These are phyloP conservation scores for Eolophus roseicapilla DNA, from an alignment of 2,113 vertebrate genomes.

Conservation along the genomic window DNA sequence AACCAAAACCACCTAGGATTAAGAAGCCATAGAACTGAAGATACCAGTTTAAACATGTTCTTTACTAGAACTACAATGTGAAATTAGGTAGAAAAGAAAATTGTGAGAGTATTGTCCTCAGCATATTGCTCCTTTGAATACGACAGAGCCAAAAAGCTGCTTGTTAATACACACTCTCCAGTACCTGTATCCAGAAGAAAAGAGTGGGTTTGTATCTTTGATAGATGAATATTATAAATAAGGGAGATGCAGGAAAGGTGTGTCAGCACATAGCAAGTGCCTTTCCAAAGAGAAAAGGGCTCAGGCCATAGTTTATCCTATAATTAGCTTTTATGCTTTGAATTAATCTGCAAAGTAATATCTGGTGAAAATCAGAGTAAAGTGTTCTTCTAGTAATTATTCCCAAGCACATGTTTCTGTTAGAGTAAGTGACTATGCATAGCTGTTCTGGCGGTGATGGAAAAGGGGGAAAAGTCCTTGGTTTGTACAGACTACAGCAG, in stretches of 20 bases:
- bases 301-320: background rate
- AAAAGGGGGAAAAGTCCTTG: background rate
- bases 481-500: background rate
- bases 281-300: background rate
- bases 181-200: background rate
- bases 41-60: background rate
- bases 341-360: slow-evolving; percentile 1
- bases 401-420: background rate
- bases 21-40: background rate
- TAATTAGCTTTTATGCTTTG: background rate
- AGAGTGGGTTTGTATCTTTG: background rate
- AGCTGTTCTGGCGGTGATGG: background rate
- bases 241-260: background rate
- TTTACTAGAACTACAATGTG: background rate
- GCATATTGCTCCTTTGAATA: background rate
- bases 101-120: rapidly evolving
- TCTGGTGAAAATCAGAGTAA: background rate
- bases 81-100: background rate
- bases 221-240: background rate
- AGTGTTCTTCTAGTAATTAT: background rate
- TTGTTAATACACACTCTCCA: background rate
- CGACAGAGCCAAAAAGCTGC: background rate
- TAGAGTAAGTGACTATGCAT: background rate
- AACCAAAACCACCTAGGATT: background rate
- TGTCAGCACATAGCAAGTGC: background rate